These are phyloP conservation scores for Poecile montanus DNA, from an alignment of 2,797 vertebrate genomes.

Conservation along the genomic window DNA sequence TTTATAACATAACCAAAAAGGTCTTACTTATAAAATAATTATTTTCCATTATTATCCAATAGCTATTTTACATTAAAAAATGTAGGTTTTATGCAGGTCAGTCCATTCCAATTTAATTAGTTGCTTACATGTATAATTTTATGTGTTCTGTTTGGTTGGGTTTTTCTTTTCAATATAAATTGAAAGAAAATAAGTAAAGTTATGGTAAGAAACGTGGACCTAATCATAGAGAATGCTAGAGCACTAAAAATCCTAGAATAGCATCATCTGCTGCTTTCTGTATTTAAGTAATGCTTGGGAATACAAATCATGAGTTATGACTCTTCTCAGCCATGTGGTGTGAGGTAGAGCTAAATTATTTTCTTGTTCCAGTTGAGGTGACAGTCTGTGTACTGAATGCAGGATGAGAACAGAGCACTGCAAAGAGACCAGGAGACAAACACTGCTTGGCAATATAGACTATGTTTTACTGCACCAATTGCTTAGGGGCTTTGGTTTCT, in stretches of 20 bases:
- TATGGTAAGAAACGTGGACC: not conserved
- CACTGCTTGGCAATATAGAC: not conserved
- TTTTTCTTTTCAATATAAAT: not conserved
- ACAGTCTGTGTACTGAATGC: not conserved
- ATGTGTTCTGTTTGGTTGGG: not conserved
- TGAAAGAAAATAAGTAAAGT: not conserved
- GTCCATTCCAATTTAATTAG: not conserved
- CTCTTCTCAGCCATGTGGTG: not conserved
- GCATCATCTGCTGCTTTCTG: not conserved
- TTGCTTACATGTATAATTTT: not conserved
- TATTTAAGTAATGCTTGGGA: not conserved
- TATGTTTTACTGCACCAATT: not conserved
- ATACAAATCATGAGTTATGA: not conserved
- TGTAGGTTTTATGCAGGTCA: not conserved
- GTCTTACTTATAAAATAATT: not conserved
- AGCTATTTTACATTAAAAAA: not conserved
- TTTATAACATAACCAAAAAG: not conserved
- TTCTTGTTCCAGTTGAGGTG: not conserved
- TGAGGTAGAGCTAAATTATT: not conserved
- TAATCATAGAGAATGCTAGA: not conserved
- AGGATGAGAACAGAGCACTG: not conserved
- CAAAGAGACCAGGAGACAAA: not conserved
- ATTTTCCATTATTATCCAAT: not conserved
- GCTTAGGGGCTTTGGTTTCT: slow-evolving; percentile 5
- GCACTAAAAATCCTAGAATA: not conserved